Conservation (phyloP, 1,140 invertebrate species). For the Coelopa frigida region DNA sequence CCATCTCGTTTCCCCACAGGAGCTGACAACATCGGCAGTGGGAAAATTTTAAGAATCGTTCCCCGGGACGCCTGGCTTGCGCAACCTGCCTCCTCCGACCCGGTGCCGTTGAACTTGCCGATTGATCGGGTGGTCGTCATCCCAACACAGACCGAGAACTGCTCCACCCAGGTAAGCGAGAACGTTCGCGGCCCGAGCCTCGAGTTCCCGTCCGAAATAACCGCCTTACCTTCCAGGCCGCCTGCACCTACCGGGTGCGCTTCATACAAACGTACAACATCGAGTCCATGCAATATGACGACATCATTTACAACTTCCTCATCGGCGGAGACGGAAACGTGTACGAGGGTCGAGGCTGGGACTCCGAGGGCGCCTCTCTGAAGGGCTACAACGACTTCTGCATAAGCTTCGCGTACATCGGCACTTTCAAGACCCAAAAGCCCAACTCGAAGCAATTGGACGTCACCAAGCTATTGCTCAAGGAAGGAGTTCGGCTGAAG, state of each 20-base stretch:
- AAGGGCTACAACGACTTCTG: conserved; percentile 52
- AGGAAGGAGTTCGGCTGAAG: conserved; percentile 49
- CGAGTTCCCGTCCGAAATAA: not conserved
- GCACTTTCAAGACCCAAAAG: conserved; percentile 45
- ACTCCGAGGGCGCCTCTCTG: conserved; percentile 51
- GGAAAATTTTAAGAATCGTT: conserved; percentile 34
- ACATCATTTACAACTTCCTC: conserved; percentile 58
- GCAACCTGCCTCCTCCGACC: conserved; percentile 47
- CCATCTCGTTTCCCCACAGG: no score
- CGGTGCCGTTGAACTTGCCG: conserved; percentile 44
- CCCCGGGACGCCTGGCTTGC: conserved; percentile 54
- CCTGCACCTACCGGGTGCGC: conserved; percentile 51
- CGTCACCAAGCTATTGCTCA: conserved; percentile 51
- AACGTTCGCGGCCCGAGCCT: not conserved
- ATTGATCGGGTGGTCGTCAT: conserved; percentile 50
- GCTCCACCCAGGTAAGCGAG: conserved; percentile 44
- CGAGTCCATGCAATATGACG: conserved; percentile 52
- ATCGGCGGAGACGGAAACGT: conserved; percentile 58
- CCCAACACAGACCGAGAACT: conserved; percentile 48
- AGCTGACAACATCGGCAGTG: conserved; percentile 15
- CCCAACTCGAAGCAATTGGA: conserved; percentile 52
- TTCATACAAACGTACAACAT: conserved; percentile 67
- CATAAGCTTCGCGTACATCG: conserved; percentile 54
- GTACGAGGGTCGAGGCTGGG: conserved; percentile 60
- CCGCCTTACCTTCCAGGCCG: conserved; percentile 23